Conservation (phyloP, 2,888 invertebrate genomes). For the Halictus quadricinctus region DNA sequence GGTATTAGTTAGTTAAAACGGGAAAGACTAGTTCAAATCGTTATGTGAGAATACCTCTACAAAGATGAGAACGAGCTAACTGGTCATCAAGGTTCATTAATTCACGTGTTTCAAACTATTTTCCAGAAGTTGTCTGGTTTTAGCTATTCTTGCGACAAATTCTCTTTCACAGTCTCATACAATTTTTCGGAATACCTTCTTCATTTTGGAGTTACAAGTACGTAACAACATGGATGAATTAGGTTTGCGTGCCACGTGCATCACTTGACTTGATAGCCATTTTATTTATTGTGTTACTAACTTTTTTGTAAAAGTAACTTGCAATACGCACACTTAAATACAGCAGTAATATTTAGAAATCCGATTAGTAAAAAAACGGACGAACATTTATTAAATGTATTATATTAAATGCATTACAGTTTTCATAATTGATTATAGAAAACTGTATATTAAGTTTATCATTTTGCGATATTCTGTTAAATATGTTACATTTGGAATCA, state of each 20-base stretch:
- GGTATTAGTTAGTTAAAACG: slow-evolving; percentile 5
- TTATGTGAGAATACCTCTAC: slow-evolving; percentile 2
- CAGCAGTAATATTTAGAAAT: not conserved
- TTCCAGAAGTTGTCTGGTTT: slow-evolving; percentile 1
- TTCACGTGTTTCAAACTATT: slow-evolving; percentile 15
- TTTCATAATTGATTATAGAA: not conserved
- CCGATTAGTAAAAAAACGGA: too few relatives aligned
- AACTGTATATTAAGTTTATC: not conserved
- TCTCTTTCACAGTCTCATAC: not conserved
- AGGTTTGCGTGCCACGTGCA: not conserved
- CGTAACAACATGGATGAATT: not conserved
- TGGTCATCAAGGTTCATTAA: not conserved
- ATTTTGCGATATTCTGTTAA: not conserved
- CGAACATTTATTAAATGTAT: not conserved
- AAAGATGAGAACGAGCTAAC: slow-evolving; percentile 3
- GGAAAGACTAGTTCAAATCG: slow-evolving; percentile 7
- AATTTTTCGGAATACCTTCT: not conserved
- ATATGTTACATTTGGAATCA: not conserved
- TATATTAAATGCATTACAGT: too few relatives aligned
- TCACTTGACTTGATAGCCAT: not conserved
- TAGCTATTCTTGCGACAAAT: not conserved
- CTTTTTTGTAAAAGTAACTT: not conserved
- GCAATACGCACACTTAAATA: not conserved
- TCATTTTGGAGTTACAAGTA: not conserved
- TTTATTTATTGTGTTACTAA: not conserved